phyloP scores from a whole-genome alignment of 2,113 vertebrate species.

The Rafetus swinhoei region DNA sequence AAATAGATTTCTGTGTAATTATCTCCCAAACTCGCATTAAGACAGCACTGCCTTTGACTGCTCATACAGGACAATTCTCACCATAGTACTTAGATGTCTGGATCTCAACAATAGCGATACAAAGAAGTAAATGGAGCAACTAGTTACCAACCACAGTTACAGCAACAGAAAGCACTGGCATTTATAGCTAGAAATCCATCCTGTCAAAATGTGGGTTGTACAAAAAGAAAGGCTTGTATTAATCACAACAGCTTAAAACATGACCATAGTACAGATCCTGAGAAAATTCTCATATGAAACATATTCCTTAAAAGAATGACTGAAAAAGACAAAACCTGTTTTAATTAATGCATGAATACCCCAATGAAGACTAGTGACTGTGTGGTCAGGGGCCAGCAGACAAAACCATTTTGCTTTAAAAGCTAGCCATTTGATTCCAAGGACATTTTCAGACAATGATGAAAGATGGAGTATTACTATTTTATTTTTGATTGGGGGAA shows the following conservation, averaged over 20 bases:
- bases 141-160: background rate
- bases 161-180: background rate
- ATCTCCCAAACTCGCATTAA: constrained; percentile 25
- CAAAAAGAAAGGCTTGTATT: accelerated
- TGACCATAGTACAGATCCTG: accelerated
- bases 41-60: background rate
- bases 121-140: background rate
- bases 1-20: background rate
- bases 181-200: accelerated
- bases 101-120: background rate
- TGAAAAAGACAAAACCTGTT: background rate
- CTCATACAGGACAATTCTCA: constrained; percentile 34
- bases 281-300: accelerated
- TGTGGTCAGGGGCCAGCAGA: background rate
- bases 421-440: background rate
- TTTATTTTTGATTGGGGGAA: background rate
- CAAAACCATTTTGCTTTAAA: background rate
- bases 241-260: accelerated
- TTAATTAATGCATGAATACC: background rate
- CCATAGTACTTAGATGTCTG: constrained; percentile 2
- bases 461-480: background rate
- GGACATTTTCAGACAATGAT: background rate
- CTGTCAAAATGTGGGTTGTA: background rate
- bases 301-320: background rate
- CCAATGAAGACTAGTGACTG: background rate